A percentile compares a stretch with the other conserved stretches of the same genome.
These are phyloP conservation scores for Ardeotis arabs DNA, from an alignment of 2,113 vertebrate species.

Conservation along the genomic window DNA sequence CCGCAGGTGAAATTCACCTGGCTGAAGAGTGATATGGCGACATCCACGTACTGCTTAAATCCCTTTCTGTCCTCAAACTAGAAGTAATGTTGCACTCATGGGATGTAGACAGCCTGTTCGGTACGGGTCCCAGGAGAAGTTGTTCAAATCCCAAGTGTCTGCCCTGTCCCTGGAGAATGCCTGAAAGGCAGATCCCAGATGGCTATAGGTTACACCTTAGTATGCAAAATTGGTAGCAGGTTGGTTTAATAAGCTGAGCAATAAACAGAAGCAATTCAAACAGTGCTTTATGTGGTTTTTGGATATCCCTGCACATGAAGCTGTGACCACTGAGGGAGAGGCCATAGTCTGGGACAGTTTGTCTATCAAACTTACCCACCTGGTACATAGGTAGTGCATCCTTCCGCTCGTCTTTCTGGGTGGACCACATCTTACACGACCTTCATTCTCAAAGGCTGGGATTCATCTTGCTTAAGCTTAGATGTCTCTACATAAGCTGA, in stretches of 20 bases:
- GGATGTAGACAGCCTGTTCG: not conserved
- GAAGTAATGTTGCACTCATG: not conserved
- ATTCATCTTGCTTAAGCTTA: not conserved
- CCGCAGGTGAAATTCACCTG: not conserved
- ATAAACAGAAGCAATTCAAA: not conserved
- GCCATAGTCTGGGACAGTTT: not conserved
- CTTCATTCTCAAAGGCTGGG: not conserved
- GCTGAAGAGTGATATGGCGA: not conserved
- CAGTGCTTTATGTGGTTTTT: not conserved
- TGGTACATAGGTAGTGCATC: not conserved
- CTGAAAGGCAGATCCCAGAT: not conserved
- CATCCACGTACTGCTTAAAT: not conserved
- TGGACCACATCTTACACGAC: rapidly evolving
- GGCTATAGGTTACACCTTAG: not conserved
- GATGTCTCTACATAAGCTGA: not conserved
- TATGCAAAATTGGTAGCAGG: not conserved
- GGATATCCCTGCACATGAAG: not conserved
- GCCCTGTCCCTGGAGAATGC: not conserved
- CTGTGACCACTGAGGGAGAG: not conserved
- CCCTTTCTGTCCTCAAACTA: not conserved
- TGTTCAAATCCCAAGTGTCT: not conserved
- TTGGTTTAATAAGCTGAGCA: not conserved
- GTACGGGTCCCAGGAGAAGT: not conserved
- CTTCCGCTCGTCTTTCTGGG: not conserved
- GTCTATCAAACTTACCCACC: not conserved